Conservation (phyloP, 2,888 invertebrate species). For the Caradrina kadenii region DNA sequence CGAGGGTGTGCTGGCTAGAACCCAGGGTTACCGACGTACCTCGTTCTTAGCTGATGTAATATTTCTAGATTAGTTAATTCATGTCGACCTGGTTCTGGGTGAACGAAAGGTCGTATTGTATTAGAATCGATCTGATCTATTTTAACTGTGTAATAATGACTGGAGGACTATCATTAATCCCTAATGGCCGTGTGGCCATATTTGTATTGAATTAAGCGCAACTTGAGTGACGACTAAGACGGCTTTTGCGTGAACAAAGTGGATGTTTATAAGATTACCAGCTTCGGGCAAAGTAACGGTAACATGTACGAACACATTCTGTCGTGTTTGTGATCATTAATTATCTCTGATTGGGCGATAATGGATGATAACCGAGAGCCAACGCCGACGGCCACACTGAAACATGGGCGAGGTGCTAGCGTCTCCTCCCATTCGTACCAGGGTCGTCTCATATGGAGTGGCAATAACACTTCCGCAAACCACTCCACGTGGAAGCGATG, state of each 20-base stretch:
- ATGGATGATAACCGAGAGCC: conserved; percentile 38
- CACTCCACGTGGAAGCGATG: no score
- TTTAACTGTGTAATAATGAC: no score
- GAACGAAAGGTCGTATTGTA: no score
- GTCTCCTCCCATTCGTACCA: conserved; percentile 4
- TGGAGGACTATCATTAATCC: no score
- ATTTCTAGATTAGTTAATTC: no score
- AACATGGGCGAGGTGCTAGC: conserved; percentile 10
- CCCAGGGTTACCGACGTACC: no score
- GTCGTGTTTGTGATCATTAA: conserved; percentile 20
- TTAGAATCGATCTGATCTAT: no score
- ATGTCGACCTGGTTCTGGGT: no score
- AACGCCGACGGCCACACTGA: background rate
- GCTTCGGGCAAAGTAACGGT: conserved; percentile 4
- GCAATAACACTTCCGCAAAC: conserved; percentile 16
- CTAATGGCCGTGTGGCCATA: background rate
- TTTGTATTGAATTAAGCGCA: background rate
- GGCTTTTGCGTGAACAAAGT: background rate
- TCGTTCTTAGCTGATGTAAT: no score
- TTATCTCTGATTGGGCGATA: conserved; percentile 24
- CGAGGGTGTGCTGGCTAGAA: no score
- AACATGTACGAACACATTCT: conserved; percentile 19
- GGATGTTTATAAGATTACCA: conserved; percentile 4
- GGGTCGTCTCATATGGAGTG: conserved; percentile 31
- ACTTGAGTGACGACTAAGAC: background rate